Base-by-base conservation (phyloP, 2,113 vertebrate genomes). In the Stegostoma tigrinum region DNA sequence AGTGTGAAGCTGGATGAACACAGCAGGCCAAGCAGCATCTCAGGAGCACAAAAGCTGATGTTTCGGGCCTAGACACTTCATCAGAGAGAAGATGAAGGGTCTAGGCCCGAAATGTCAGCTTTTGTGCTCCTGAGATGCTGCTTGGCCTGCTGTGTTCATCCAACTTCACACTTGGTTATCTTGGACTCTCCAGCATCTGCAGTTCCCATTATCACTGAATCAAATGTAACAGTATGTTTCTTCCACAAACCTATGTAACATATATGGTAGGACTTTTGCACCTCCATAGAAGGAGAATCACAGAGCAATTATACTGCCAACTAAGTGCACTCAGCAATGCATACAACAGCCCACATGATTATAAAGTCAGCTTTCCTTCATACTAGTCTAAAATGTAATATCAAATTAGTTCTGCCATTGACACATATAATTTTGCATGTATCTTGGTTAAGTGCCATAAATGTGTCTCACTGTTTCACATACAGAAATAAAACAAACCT, bases 341-440 rank as follows among this genome's bases (percentile, higher is more conserved):
- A n/a, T 64, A 91, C 89, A 55, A 64, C 89, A 91, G 55, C 2
- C 48, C 86, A 6, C 86, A 89, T 55, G 86, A 52, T 55, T 64
- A 61, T n/a, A n/a, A 91, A 89, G 55, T 6, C 42, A 91, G 86
- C 48, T 24, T 89, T 55, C 38, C 86, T 52, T 64, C 89, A 64
- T 91, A 55, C 52, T 91, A 91, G 64, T 91, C 89, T 64, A 91
- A 91, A 91, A 12, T 91, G 86, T 55, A 61, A 64, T 30, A 61
- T 64, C 89, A 91, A 91, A 91, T 91, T 91, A 64, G n/a, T 91
- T 91, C 89, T n/a, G 89, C 24, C 89, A 64, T 91, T 91, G 86
- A 89, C 64, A 14, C 12, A 89, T 52, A 45, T 85, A 38, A 85
- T 64, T 64, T 64, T 30, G 15, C 55, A 15, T 34, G 52, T 30